A percentile compares a stretch with the other conserved stretches of the same genome.
Evolutionary conservation across 1,140 invertebrate species (phyloP).

Genomic region (Drosophila fuyamai): DNA sequence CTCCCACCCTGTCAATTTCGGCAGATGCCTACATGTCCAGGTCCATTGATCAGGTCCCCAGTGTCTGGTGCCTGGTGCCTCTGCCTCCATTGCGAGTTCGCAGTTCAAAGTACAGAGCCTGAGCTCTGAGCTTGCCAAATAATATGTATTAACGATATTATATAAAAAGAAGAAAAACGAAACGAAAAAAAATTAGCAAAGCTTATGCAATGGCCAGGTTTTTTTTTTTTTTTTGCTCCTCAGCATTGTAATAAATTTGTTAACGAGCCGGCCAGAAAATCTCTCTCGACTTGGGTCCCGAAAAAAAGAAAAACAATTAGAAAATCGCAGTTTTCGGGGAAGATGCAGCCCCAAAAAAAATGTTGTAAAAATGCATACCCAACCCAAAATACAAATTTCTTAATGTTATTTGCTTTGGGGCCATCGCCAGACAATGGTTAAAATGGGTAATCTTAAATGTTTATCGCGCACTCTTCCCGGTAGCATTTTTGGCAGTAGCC

Average conservation of each 20-base stretch:
- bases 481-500: constrained; percentile 77
- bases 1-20: constrained; percentile 49
- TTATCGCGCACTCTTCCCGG: constrained; percentile 77
- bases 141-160: constrained; percentile 84
- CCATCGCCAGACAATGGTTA: constrained; percentile 74
- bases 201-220: constrained; percentile 74
- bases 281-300: not conserved
- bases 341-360: constrained; percentile 30
- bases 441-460: constrained; percentile 71
- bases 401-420: constrained; percentile 46
- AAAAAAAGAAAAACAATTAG: constrained; percentile 51
- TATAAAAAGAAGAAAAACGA: constrained; percentile 64
- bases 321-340: constrained; percentile 38
- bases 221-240: not conserved
- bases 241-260: constrained; percentile 75
- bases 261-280: constrained; percentile 47
- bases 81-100: constrained; percentile 57
- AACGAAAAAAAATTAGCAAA: constrained; percentile 63
- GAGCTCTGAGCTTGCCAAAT: constrained; percentile 69
- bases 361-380: constrained; percentile 42
- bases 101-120: constrained; percentile 78
- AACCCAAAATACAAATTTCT: constrained; percentile 57
- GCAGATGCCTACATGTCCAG: constrained; percentile 71
- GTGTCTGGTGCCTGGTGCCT: constrained; percentile 7
- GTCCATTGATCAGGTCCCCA: constrained; percentile 68